Evolutionary conservation across 2,797 vertebrate genomes (phyloP).

Genomic region (Yasuhikotakia modesta): DNA sequence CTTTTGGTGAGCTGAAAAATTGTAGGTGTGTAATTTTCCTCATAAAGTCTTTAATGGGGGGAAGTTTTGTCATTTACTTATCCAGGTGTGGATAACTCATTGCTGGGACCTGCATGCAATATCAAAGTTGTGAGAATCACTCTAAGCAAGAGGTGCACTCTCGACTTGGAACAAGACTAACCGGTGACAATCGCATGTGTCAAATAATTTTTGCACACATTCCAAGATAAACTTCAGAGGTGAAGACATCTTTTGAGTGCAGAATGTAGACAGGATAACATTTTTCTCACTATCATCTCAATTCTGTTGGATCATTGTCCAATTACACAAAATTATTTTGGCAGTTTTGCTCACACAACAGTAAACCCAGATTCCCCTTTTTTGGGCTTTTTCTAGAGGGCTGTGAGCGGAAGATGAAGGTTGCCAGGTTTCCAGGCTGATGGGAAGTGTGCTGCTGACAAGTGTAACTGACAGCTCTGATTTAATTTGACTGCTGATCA

Average conservation of each 20-base stretch:
- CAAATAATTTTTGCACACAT: constrained; percentile 47
- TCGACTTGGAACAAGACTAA: constrained; percentile 34
- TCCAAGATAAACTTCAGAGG: constrained; percentile 49
- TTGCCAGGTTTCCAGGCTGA: constrained; percentile 55
- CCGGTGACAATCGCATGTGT: constrained; percentile 41
- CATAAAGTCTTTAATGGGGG: constrained; percentile 55
- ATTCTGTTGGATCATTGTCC: constrained; percentile 52
- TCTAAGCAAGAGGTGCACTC: constrained; percentile 31
- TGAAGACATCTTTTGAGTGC: constrained; percentile 37
- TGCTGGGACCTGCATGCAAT: constrained; percentile 46
- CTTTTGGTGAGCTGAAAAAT: constrained; percentile 50
- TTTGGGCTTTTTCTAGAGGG: constrained; percentile 47
- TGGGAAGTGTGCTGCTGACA: constrained; percentile 62
- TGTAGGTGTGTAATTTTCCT: constrained; percentile 54
- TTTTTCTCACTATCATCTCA: constrained; percentile 29
- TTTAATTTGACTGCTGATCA: constrained; percentile 83
- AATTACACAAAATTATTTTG: constrained; percentile 59
- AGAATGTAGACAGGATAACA: constrained; percentile 44
- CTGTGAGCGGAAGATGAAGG: constrained; percentile 54
- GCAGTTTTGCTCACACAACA: constrained; percentile 56
- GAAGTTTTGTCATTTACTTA: constrained; percentile 52
- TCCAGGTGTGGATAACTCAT: constrained; percentile 54
- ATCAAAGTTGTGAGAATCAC: constrained; percentile 31
- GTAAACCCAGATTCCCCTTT: constrained; percentile 46
- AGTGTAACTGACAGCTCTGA: constrained; percentile 77